Percentiles rank a stretch among this genome's conserved stretches.
Evolutionary conservation across 2,113 vertebrate genomes (phyloP).

Genomic region (Aegypius monachus): DNA sequence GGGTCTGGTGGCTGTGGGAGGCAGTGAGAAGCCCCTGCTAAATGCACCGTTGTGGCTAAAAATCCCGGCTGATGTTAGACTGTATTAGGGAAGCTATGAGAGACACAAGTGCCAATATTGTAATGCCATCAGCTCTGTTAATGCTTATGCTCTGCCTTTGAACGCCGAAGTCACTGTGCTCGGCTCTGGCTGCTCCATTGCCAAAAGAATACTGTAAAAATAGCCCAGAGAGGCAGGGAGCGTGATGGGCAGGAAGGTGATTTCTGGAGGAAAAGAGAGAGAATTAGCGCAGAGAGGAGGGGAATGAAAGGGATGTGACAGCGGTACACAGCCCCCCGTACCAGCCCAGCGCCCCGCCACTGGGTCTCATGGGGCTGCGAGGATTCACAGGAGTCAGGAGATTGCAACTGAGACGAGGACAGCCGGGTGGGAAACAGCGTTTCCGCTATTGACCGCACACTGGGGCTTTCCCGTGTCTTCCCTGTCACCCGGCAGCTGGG

Average conservation of each 20-base stretch:
- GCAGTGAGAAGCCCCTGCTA: neutral
- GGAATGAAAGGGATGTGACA: neutral
- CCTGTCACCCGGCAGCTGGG: neutral
- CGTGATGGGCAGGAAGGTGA: neutral
- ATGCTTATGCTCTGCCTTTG: neutral
- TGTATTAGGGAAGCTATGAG: neutral
- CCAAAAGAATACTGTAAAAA: neutral
- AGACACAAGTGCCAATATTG: neutral
- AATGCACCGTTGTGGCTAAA: neutral
- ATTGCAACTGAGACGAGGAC: neutral
- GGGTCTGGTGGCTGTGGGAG: neutral
- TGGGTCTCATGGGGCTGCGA: neutral
- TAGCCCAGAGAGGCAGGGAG: neutral
- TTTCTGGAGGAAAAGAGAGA: neutral
- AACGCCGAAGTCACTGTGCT: neutral
- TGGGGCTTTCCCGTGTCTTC: neutral
- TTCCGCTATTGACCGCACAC: neutral
- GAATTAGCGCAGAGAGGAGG: neutral
- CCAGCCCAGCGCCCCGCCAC: neutral
- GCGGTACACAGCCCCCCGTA: rapidly evolving
- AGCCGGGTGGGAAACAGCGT: neutral
- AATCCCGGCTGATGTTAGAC: neutral
- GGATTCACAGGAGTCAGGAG: neutral
- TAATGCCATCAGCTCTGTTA: neutral
- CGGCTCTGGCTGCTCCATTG: neutral